Percentiles rank a stretch among this genome's conserved stretches.
These are phyloP conservation scores for Mustela erminea DNA, from an alignment of 2,797 vertebrate genomes.

Conservation along the genomic window DNA sequence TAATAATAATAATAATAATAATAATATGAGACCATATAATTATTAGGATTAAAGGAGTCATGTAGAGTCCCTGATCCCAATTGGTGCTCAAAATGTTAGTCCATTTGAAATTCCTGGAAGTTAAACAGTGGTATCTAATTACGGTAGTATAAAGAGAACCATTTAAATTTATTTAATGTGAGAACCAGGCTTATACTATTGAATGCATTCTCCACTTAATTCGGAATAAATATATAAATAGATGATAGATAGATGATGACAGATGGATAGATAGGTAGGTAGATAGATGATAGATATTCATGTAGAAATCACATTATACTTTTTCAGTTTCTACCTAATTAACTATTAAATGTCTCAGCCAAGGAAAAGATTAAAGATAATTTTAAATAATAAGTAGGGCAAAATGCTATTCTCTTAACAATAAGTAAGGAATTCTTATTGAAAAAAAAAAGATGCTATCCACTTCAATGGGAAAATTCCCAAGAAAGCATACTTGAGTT, in stretches of 20 bases:
- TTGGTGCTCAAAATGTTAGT: neutral
- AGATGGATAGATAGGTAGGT: too few species aligned
- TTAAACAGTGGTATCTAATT: neutral
- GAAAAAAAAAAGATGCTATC: neutral
- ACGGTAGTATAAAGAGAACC: neutral
- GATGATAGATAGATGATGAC: too few species aligned
- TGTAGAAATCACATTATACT: neutral
- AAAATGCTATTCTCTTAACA: neutral
- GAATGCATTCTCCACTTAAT: neutral
- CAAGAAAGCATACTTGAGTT: neutral
- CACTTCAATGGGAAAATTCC: neutral
- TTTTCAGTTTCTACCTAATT: neutral
- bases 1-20: too few species aligned
- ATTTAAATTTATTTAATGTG: neutral
- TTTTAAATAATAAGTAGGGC: neutral
- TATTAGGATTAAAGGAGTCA: neutral
- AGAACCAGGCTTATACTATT: neutral
- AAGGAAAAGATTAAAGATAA: neutral
- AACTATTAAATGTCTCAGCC: neutral
- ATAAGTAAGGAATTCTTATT: neutral
- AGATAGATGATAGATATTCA: neutral
- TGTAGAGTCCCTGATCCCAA: neutral
- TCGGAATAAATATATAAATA: neutral
- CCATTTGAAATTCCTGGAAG: neutral
- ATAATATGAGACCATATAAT: neutral